These are phyloP conservation scores for Himalopsyche japonica DNA, from an alignment of 2,888 invertebrate species.

Conservation along the genomic window DNA sequence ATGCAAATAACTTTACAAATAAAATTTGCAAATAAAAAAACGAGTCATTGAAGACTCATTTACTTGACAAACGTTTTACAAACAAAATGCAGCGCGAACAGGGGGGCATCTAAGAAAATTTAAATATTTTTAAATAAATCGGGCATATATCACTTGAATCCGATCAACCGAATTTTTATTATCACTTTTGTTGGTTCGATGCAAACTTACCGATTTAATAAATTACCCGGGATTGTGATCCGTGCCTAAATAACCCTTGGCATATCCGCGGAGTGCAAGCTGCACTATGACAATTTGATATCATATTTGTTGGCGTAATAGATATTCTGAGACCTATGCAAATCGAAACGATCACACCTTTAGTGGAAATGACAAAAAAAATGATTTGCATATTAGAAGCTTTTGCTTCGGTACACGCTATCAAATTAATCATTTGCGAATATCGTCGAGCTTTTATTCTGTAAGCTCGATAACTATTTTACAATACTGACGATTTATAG, in stretches of 20 bases:
- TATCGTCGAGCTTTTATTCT: neutral
- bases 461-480: neutral
- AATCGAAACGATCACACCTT: constrained; percentile 36
- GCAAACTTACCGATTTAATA: constrained; percentile 17
- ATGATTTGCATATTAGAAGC: constrained; percentile 20
- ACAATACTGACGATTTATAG: too few relatives aligned
- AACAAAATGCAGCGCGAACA: constrained; percentile 2
- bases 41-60: constrained; percentile 25
- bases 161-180: constrained; percentile 26
- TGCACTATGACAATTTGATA: constrained; percentile 14
- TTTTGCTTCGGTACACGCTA: neutral
- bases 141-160: constrained; percentile 34
- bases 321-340: constrained; percentile 33
- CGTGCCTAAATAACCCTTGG: neutral
- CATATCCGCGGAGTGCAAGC: constrained; percentile 8
- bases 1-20: constrained; percentile 28
- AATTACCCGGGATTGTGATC: constrained; percentile 8
- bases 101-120: constrained; percentile 19
- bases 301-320: constrained; percentile 13
- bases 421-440: neutral
- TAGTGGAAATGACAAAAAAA: constrained; percentile 15
- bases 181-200: neutral
- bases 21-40: constrained; percentile 25
- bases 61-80: constrained; percentile 12
- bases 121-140: constrained; percentile 38